Conservation (phyloP, 2,113 vertebrate species). For the Cyphomyrus plagiostoma region DNA sequence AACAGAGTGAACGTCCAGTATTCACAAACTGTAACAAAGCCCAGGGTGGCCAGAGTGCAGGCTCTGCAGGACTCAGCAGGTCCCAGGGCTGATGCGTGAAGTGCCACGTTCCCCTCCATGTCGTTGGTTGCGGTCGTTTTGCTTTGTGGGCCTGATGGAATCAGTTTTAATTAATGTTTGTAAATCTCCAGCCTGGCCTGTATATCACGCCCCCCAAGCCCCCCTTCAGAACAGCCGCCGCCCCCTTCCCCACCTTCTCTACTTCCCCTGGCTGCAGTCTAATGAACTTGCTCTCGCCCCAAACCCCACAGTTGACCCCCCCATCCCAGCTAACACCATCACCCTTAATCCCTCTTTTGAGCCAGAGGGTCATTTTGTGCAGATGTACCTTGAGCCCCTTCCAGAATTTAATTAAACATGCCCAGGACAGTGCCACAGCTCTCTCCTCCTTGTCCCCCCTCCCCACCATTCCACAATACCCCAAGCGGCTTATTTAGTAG, state of each 20-base stretch:
- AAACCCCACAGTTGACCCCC: conserved; percentile 32
- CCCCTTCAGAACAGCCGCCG: neutral
- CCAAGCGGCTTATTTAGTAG: conserved; percentile 13
- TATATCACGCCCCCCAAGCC: neutral
- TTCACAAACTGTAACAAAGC: neutral
- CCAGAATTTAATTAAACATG: conserved; percentile 65
- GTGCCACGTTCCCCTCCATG: conserved; percentile 25
- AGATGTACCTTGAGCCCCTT: conserved; percentile 46
- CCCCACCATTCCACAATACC: conserved; percentile 16
- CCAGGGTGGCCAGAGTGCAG: neutral
- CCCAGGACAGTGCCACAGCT: conserved; percentile 46
- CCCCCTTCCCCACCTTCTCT: neutral
- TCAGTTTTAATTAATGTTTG: conserved; percentile 30
- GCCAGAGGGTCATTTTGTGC: conserved; percentile 55
- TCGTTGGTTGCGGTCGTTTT: neutral
- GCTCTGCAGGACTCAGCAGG: neutral
- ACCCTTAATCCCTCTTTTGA: conserved; percentile 60
- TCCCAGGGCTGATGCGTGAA: conserved; percentile 22
- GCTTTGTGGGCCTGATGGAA: conserved; percentile 26
- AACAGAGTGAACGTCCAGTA: neutral
- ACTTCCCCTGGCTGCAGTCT: conserved; percentile 26
- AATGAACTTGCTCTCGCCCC: conserved; percentile 51
- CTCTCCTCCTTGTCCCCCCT: conserved; percentile 14
- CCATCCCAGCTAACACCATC: conserved; percentile 30
- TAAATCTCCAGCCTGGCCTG: conserved; percentile 32